A percentile compares a stretch with the other conserved stretches of the same genome.
Conservation (phyloP, 2,113 vertebrate species). For the Ailuropoda melanoleuca region DNA sequence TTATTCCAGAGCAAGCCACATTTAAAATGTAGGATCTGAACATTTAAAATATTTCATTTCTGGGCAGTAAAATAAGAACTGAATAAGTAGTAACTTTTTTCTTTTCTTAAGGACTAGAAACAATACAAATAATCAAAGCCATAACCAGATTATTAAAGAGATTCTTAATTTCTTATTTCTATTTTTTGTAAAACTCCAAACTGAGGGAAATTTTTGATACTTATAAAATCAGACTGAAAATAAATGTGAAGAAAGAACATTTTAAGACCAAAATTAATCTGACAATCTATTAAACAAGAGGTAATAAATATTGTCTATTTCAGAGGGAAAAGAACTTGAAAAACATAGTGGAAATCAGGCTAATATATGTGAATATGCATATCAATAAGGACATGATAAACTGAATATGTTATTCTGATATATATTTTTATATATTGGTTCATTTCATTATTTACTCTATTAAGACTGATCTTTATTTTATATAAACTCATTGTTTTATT, state of each 20-base stretch:
- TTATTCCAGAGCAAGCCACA: conserved; percentile 62
- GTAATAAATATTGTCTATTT: not conserved
- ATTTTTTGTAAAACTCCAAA: not conserved
- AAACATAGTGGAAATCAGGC: not conserved
- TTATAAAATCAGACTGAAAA: conserved; percentile 28
- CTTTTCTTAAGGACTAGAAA: not conserved
- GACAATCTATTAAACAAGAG: not conserved
- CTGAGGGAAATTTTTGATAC: not conserved
- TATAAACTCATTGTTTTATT: not conserved
- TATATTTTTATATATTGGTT: not conserved
- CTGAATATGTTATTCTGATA: not conserved
- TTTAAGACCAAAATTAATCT: not conserved
- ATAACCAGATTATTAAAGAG: not conserved
- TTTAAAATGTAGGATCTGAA: conserved; percentile 77
- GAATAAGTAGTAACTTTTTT: not conserved
- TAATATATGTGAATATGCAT: not conserved
- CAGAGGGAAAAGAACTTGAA: not conserved
- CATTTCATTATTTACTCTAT: not conserved
- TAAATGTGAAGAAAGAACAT: not conserved
- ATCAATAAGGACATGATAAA: not conserved
- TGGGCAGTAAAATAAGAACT: conserved; percentile 57
- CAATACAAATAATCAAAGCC: not conserved
- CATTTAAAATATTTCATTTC: conserved; percentile 73
- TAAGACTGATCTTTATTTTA: not conserved
- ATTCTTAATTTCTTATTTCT: not conserved